Conservation (phyloP, 2,888 invertebrate genomes). For the Brachyptera putata region DNA sequence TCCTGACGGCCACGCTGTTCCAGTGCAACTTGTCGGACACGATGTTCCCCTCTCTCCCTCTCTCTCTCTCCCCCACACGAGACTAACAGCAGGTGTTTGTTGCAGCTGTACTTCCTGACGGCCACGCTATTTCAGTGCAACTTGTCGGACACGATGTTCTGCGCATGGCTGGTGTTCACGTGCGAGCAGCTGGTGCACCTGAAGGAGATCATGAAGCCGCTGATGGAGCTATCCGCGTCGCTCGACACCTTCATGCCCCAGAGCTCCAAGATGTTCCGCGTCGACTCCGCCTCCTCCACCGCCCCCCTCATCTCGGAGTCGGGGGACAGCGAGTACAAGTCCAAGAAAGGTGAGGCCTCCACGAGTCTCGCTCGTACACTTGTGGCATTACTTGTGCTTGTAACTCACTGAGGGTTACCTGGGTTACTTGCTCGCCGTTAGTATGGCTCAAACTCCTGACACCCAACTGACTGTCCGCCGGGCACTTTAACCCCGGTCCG, state of each 20-base stretch:
- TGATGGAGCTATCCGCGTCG: slow-evolving; percentile 81
- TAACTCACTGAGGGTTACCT: too few species aligned
- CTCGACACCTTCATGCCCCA: slow-evolving; percentile 67
- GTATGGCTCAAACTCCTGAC: too few species aligned
- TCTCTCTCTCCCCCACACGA: too few species aligned
- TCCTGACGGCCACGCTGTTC: slow-evolving; percentile 42
- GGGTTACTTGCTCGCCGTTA: too few species aligned
- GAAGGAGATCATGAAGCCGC: slow-evolving; percentile 80
- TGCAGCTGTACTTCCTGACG: slow-evolving; percentile 61
- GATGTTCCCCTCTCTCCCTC: slow-evolving; percentile 78
- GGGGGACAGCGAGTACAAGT: too few species aligned
- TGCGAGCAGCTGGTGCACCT: slow-evolving; percentile 82
- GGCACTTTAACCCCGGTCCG: too few species aligned
- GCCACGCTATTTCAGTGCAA: slow-evolving; percentile 59
- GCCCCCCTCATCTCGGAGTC: slow-evolving; percentile 30
- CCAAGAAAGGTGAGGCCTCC: too few species aligned
- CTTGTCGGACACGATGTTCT: slow-evolving; percentile 70
- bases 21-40: slow-evolving; percentile 60
- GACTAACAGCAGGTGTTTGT: slow-evolving; percentile 62
- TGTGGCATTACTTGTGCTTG: too few species aligned
- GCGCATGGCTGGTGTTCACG: slow-evolving; percentile 79
- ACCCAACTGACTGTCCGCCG: too few species aligned
- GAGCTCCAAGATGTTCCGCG: slow-evolving; percentile 47
- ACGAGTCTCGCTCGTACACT: too few species aligned
- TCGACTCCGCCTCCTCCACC: slow-evolving; percentile 33